Base-by-base conservation (phyloP, 2,113 vertebrate species). In the Zosterops lateralis region DNA sequence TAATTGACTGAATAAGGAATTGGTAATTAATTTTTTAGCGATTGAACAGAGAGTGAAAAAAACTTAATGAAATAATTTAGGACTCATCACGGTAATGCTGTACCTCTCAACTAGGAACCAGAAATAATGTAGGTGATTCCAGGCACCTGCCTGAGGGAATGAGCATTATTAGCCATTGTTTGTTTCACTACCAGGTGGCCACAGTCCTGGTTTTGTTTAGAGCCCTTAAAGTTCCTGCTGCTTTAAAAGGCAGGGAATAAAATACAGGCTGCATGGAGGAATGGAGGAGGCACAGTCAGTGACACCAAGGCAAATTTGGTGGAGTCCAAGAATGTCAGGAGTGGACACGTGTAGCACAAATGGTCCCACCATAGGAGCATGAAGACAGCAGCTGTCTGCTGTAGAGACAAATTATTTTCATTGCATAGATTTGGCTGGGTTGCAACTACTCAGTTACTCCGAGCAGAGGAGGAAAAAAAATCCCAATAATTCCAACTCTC, bases 371-470 rank as follows among this genome's bases (percentile, higher is more conserved):
- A 58, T 24, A 89, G 91, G 84, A 87, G 73, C 70, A 84, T 17
- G 48, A 94, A 84, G 70, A 78, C 53, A 93, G 66, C 94, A 96
- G 83, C 86, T 96, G 92, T 91, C 84, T 84, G 76, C 83, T 92
- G 76, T 70, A 94, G 40, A 89, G 65, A 93, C 21, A 92, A 89
- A 87, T 91, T 68, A 87, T 72, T 87, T 62, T 84, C 73, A 73
- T 89, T 50, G 60, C 38, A 73, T 25, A 38, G 62, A 70, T 91
- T 91, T 96, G 94, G 89, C 89, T 77, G 54, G 21, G 4, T 71
- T 91, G 64, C 71, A 92, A 40, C 44, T 79, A 42, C 25, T 82
- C 65, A 26, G 32, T 71, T 77, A 36, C 8, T 62, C 38, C 32
- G 19, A 66, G 22, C 1, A 2, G 6, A 71, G 20, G 1, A 45